Evolutionary conservation across 2,113 vertebrate species (phyloP).

Genomic region (Alligator sinensis): DNA sequence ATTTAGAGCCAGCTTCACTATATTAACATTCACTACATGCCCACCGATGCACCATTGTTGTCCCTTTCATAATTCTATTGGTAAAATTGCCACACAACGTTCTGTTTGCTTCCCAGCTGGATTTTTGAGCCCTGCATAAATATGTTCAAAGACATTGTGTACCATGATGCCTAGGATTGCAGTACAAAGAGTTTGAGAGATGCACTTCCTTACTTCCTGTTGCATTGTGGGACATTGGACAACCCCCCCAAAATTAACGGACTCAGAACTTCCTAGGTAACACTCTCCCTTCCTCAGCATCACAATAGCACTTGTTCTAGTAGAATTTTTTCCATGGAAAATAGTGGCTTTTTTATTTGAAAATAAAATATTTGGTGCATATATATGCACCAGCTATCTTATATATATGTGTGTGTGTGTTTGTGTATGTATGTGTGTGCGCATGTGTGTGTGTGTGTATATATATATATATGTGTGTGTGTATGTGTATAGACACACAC

Average conservation of each 20-base stretch:
- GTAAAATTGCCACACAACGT: not conserved
- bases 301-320: fast-evolving
- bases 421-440: no score
- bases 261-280: fast-evolving
- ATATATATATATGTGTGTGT: no score
- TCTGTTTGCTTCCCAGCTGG: conserved; percentile 27
- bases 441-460: no score
- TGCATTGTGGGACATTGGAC: not conserved
- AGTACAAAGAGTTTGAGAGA: not conserved
- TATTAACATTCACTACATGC: not conserved
- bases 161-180: not conserved
- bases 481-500: no score
- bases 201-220: not conserved
- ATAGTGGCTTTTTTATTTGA: no score
- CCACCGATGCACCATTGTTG: not conserved
- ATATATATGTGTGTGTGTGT: no score
- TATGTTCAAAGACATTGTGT: not conserved
- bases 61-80: not conserved
- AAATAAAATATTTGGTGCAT: no score
- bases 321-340: not conserved
- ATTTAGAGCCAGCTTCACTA: not conserved
- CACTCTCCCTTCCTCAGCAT: not conserved
- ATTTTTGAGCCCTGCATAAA: conserved; percentile 30
- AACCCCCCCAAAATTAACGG: not conserved
- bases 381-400: no score